phyloP scores from a whole-genome alignment of 2,888 invertebrate species.

The Clanis bilineata region DNA sequence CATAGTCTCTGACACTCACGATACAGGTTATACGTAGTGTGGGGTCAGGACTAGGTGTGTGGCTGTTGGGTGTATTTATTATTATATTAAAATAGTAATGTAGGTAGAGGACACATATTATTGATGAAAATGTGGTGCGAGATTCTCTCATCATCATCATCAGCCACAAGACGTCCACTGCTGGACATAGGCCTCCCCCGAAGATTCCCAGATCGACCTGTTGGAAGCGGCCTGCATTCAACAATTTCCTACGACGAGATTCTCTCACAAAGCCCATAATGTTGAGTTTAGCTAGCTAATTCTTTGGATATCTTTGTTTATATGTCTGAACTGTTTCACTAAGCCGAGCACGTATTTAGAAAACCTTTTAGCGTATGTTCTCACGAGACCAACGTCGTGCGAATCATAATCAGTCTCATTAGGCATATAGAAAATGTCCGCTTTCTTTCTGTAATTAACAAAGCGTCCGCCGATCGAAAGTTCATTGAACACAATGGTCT shows the following conservation, averaged over 20 bases:
- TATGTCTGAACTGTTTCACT: constrained; percentile 49
- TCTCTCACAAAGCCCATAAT: constrained; percentile 33
- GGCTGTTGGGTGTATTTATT: too few relatives aligned
- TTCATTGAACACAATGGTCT: constrained; percentile 61
- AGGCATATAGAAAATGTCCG: constrained; percentile 60
- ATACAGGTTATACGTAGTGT: too few relatives aligned
- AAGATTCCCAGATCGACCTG: too few relatives aligned
- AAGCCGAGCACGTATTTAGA: constrained; percentile 39
- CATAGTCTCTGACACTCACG: too few relatives aligned
- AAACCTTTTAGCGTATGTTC: constrained; percentile 48
- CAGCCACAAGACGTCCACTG: too few relatives aligned
- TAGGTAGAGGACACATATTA: neutral
- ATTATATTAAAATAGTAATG: neutral
- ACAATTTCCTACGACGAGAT: too few relatives aligned
- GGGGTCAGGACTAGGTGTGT: too few relatives aligned
- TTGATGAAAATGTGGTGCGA: neutral
- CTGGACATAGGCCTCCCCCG: too few relatives aligned
- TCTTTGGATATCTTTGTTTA: constrained; percentile 44
- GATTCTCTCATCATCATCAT: too few relatives aligned
- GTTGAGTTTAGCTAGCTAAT: constrained; percentile 26
- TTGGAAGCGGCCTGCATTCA: too few relatives aligned
- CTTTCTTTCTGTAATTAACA: constrained; percentile 63
- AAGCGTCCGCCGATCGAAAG: constrained; percentile 63
- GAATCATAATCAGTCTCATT: constrained; percentile 69
- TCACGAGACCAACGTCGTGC: constrained; percentile 56